Base-by-base conservation (phyloP, 2,888 invertebrate genomes). In the Polylopha cassiicola region DNA sequence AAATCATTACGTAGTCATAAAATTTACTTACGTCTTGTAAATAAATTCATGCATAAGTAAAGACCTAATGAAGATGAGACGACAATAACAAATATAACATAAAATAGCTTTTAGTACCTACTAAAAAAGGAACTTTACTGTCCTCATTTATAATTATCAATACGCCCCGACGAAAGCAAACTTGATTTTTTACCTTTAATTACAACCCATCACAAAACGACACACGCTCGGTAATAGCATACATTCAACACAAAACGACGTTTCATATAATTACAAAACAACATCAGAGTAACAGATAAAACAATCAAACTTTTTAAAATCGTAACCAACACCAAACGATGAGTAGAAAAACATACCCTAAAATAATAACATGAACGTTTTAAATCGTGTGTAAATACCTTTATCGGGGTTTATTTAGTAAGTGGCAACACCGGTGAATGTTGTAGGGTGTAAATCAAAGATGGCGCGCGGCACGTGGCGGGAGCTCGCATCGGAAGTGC, bases 401-500 rank as follows among this genome's bases (percentile, higher is more conserved):
- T 15, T 13, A 17, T 10, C n/a, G 14, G 8, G 28, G 21, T 33
- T 20, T 26, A n/a, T 74, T 72, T 71, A 67, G 46, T 65, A 55
- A 38, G 53, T 65, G 62, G 68, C 64, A 73, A 73, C 65, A 69
- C 58, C 57, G 53, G 62, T 59, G 59, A 65, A 69, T 66, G 73
- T 74, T 78, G 67, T 68, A 69, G 82, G 78, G 81, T 73, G 70
- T 62, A 69, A 72, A 68, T 61, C 60, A 74, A 72, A 85, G 84
- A 84, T 81, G 82, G 81, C 74, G 72, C n/a, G n/a, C 67, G 73
- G 70, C 82, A 79, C 81, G 84, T 84, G 85, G 58, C 80, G 75
- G 78, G 73, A 76, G 72, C 67, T 50, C 64, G 64, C 39, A n/a
- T 74, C 76, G 85, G 82, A 81, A 75, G 74, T 68, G 58, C 73